Conservation (phyloP, 2,113 vertebrate species). For the Corvus hawaiiensis region DNA sequence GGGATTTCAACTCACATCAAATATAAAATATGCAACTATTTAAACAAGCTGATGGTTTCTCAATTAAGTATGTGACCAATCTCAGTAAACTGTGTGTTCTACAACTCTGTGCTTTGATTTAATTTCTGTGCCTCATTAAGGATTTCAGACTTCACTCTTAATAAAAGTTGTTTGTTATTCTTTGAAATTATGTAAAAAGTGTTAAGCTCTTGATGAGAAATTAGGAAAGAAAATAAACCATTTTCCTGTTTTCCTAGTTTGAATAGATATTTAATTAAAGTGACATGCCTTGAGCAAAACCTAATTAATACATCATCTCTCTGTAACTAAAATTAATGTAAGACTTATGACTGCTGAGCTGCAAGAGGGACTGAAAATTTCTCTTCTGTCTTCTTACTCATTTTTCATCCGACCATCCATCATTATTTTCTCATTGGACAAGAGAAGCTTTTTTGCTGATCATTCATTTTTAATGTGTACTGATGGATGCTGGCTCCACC, state of each 20-base stretch:
- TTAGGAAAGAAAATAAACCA: slow-evolving; percentile 33
- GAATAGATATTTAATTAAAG: slow-evolving; percentile 43
- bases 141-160: neutral
- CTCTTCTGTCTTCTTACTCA: neutral
- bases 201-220: neutral
- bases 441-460: neutral
- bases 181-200: neutral
- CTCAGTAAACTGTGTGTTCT: neutral
- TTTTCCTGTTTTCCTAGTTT: slow-evolving; percentile 26
- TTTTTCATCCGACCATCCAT: neutral
- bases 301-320: slow-evolving; percentile 27
- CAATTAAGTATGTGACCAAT: neutral
- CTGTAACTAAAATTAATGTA: slow-evolving; percentile 2
- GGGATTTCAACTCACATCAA: neutral
- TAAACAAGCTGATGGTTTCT: neutral
- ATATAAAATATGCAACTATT: neutral
- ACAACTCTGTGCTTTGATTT: neutral
- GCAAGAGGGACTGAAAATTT: neutral
- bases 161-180: neutral
- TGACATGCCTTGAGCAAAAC: neutral
- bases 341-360: neutral
- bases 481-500: neutral
- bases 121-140: neutral
- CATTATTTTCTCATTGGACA: neutral
- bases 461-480: neutral